Conservation (phyloP, 2,888 invertebrate species). For the Drosophila mercatorum region DNA sequence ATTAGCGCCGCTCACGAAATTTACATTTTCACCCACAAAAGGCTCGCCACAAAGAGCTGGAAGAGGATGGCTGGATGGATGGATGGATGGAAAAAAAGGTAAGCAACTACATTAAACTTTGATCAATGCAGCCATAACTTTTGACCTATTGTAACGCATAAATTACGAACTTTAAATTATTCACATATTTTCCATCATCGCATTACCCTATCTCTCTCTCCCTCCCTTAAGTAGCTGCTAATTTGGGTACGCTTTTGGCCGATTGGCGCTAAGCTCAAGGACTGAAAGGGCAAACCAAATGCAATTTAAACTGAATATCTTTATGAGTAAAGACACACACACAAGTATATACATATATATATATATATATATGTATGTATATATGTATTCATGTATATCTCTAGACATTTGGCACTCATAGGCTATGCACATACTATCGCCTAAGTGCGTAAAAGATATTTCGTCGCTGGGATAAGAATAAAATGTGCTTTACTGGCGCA, state of each 20-base stretch:
- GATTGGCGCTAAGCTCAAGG: conserved; percentile 41
- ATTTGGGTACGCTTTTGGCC: conserved; percentile 30
- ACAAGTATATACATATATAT: neutral
- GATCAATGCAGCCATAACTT: conserved; percentile 11
- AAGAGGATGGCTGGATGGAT: too few relatives aligned
- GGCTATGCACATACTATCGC: conserved; percentile 29
- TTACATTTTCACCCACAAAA: conserved; percentile 10
- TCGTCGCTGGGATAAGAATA: conserved; percentile 14
- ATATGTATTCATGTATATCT: conserved; percentile 6
- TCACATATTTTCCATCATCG: conserved; percentile 8
- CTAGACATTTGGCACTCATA: conserved; percentile 42
- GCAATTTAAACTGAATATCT: conserved; percentile 63
- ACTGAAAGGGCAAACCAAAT: conserved; percentile 38
- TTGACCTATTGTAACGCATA: neutral
- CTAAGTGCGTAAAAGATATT: conserved; percentile 38
- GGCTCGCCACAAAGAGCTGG: neutral
- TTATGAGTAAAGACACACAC: conserved; percentile 33
- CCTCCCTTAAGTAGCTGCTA: conserved; percentile 34
- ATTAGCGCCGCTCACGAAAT: conserved; percentile 2
- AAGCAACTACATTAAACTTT: conserved; percentile 5
- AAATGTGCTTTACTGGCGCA: conserved; percentile 43
- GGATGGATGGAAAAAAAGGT: neutral
- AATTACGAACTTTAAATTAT: conserved; percentile 10
- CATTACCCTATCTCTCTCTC: neutral
- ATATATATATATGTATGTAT: neutral